Conservation (phyloP, 2,113 vertebrate species). For the Oncorhynchus keta region DNA sequence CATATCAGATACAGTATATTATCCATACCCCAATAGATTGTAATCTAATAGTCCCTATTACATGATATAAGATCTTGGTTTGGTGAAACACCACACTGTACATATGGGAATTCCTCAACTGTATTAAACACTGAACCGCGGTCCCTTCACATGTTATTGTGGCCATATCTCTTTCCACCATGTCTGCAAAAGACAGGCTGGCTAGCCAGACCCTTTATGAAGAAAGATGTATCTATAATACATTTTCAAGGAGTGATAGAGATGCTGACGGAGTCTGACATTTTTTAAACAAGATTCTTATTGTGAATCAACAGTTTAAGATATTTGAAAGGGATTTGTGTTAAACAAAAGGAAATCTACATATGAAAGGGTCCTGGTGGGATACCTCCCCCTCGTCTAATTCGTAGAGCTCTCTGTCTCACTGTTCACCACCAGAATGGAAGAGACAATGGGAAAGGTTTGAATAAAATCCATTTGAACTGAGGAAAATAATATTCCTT, state of each 20-base stretch:
- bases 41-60: conserved; percentile 10
- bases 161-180: neutral
- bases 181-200: neutral
- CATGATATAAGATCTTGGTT: conserved; percentile 22
- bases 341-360: conserved; percentile 51
- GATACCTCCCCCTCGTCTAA: conserved; percentile 32
- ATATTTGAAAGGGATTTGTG: conserved; percentile 26
- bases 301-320: conserved; percentile 32
- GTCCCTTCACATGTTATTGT: neutral
- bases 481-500: conserved; percentile 11
- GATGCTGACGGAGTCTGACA: no score
- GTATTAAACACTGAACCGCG: neutral
- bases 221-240: no score
- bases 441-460: conserved; percentile 18
- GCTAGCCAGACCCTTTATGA: no score
- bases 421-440: conserved; percentile 14
- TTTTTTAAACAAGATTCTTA: neutral
- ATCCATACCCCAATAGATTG: conserved; percentile 33
- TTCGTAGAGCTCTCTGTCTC: neutral
- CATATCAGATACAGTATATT: conserved; percentile 13
- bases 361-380: conserved; percentile 53
- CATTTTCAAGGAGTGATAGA: neutral
- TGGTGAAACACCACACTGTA: neutral
- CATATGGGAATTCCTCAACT: neutral
- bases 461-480: conserved; percentile 37